These are phyloP conservation scores for Zaprionus gabonicus DNA, from an alignment of 1,140 invertebrate species.

Conservation along the genomic window DNA sequence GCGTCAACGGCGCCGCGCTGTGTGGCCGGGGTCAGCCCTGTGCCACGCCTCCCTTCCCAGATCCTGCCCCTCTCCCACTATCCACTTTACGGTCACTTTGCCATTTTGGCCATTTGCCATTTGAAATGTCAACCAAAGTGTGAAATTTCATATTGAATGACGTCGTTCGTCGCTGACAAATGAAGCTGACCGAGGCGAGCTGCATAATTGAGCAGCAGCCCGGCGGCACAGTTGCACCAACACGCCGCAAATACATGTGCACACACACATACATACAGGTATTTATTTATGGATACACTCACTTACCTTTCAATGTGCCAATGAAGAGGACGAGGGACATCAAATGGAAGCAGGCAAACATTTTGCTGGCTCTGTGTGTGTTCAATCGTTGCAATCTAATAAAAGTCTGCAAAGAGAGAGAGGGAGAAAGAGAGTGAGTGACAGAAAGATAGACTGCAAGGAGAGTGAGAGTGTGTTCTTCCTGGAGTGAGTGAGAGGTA, in stretches of 20 bases:
- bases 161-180: slow-evolving; percentile 59
- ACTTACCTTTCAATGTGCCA: slow-evolving; percentile 68
- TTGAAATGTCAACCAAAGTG: slow-evolving; percentile 76
- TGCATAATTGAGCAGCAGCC: slow-evolving; percentile 64
- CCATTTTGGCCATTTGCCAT: slow-evolving; percentile 41
- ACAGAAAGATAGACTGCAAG: neutral
- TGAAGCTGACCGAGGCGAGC: slow-evolving; percentile 50
- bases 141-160: slow-evolving; percentile 79
- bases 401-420: slow-evolving; percentile 17
- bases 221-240: neutral
- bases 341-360: slow-evolving; percentile 59
- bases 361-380: slow-evolving; percentile 34
- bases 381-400: neutral
- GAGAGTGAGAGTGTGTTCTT: neutral
- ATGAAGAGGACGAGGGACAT: slow-evolving; percentile 55
- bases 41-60: neutral
- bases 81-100: neutral
- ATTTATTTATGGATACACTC: slow-evolving; percentile 11
- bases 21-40: slow-evolving; percentile 53
- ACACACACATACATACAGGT: neutral
- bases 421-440: neutral
- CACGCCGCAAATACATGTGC: neutral
- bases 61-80: neutral
- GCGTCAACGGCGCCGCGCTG: slow-evolving; percentile 61
- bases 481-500: neutral